Percentiles rank a stretch among this genome's conserved stretches.
phyloP scores from a whole-genome alignment of 2,888 invertebrate species.

The Teleiodes luculella region DNA sequence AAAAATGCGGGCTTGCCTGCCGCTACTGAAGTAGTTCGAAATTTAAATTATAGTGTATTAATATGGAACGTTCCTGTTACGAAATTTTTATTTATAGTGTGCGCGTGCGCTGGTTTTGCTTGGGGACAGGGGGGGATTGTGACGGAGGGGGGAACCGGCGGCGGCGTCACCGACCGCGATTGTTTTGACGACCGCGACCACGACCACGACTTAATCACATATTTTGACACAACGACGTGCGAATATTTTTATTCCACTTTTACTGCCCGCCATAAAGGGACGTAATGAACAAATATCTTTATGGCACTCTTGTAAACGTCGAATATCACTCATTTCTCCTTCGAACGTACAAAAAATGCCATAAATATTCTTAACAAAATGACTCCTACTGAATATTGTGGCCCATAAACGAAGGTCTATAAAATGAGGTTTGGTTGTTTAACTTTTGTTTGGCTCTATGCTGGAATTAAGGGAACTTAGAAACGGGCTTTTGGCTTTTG shows the following conservation, averaged over 20 bases:
- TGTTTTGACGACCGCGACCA: constrained; percentile 33
- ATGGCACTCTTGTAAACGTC: constrained; percentile 72
- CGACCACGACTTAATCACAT: constrained; percentile 42
- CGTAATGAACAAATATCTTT: constrained; percentile 72
- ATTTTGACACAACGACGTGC: constrained; percentile 54
- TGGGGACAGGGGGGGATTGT: background rate
- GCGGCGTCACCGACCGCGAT: constrained; percentile 32
- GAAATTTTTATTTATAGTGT: constrained; percentile 62
- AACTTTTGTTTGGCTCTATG: constrained; percentile 64
- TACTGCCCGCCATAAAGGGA: constrained; percentile 58
- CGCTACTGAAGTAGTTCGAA: constrained; percentile 76
- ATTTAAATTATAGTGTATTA: constrained; percentile 74
- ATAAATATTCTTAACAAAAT: constrained; percentile 75
- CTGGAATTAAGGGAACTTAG: constrained; percentile 65
- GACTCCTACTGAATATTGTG: constrained; percentile 74
- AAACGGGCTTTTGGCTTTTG: constrained; percentile 51
- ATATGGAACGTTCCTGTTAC: constrained; percentile 57
- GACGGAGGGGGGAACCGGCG: background rate
- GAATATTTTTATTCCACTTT: constrained; percentile 59
- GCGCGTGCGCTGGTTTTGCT: constrained; percentile 44
- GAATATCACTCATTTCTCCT: constrained; percentile 67
- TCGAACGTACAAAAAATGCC: constrained; percentile 61
- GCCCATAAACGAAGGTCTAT: constrained; percentile 68
- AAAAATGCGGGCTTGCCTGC: constrained; percentile 45
- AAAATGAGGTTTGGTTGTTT: constrained; percentile 71